phyloP scores from a whole-genome alignment of 1,140 invertebrate genomes.

The Plodia interpunctella region DNA sequence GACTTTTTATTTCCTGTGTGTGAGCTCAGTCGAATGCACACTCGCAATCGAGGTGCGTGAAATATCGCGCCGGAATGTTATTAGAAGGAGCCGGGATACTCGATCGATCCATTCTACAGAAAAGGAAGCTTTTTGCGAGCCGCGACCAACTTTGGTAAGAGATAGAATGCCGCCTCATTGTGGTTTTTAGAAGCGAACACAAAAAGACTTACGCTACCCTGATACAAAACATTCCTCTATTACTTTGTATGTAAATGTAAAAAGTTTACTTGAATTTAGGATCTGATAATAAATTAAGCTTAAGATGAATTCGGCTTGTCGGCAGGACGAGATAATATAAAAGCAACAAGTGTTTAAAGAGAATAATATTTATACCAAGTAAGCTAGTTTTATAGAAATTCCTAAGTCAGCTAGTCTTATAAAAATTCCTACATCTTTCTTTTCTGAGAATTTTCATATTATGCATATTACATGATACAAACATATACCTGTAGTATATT shows the following conservation, averaged over 20 bases:
- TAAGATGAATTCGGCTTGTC: too few species aligned
- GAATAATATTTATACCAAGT: too few species aligned
- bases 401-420: too few species aligned
- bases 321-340: too few species aligned
- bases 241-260: neutral
- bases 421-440: too few species aligned
- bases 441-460: too few species aligned
- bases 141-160: constrained; percentile 32
- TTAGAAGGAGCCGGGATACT: constrained; percentile 49
- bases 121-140: constrained; percentile 31
- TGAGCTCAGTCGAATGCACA: constrained; percentile 24
- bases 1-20: constrained; percentile 30
- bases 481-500: too few species aligned
- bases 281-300: too few species aligned
- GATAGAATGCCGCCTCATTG: constrained; percentile 37
- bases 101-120: constrained; percentile 41
- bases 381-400: too few species aligned
- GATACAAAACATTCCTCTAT: neutral
- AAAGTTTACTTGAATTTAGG: neutral
- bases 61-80: constrained; percentile 65
- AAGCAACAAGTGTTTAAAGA: too few species aligned
- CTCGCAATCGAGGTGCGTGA: constrained; percentile 56
- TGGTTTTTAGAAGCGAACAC: constrained; percentile 28
- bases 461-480: too few species aligned
- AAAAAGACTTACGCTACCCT: constrained; percentile 19